Evolutionary conservation across 2,113 vertebrate species (phyloP).

Genomic region (Lophotis ruficrista): DNA sequence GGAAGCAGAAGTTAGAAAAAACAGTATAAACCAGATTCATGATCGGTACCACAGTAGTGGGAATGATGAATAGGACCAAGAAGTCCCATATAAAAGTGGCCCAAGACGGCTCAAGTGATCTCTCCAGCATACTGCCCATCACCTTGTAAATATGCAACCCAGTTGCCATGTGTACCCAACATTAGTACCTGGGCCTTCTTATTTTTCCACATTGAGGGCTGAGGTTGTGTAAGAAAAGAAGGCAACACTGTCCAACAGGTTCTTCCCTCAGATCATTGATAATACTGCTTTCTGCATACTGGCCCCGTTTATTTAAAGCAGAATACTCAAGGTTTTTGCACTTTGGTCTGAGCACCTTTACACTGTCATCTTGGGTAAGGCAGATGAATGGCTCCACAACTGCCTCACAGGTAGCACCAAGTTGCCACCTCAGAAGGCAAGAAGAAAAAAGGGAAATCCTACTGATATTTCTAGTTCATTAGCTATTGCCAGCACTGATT

Average conservation of each 20-base stretch:
- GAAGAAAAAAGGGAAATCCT: background rate
- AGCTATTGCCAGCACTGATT: background rate
- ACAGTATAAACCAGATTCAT: background rate
- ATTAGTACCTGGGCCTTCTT: background rate
- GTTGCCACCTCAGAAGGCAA: background rate
- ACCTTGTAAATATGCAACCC: background rate
- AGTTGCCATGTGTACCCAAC: rapidly evolving
- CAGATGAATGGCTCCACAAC: background rate
- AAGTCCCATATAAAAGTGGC: background rate
- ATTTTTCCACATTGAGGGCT: rapidly evolving
- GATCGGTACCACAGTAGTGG: background rate
- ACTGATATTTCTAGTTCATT: background rate
- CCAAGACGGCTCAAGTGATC: background rate
- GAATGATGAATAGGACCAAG: background rate
- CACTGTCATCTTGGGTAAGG: background rate
- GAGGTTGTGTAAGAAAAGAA: background rate
- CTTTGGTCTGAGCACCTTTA: background rate
- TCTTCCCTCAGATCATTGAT: background rate
- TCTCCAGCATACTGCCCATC: background rate
- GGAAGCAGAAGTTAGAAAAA: background rate
- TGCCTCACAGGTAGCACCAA: background rate
- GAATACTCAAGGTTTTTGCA: background rate
- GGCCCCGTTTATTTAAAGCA: background rate
- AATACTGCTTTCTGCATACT: background rate
- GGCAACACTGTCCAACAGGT: background rate